phyloP scores from a whole-genome alignment of 1,140 invertebrate species.

The Drosophila erecta region DNA sequence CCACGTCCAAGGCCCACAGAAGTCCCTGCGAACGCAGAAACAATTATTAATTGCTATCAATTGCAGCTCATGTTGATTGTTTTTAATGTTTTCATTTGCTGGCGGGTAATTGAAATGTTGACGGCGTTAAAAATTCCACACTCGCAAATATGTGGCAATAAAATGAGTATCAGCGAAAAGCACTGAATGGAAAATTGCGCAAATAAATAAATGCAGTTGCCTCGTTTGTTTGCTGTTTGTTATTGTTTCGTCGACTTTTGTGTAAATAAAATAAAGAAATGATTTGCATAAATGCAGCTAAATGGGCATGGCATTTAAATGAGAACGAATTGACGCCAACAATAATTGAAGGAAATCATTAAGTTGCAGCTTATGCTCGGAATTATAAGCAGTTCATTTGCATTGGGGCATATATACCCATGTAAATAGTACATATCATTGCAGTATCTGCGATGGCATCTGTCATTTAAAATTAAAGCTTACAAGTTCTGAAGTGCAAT shows the following conservation, averaged over 20 bases:
- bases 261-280: conserved; percentile 52
- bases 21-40: conserved; percentile 84
- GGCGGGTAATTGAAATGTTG: conserved; percentile 47
- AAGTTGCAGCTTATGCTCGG: conserved; percentile 7
- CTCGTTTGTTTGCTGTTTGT: conserved; percentile 13
- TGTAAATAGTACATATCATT: conserved; percentile 20
- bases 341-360: conserved; percentile 4
- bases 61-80: conserved; percentile 12
- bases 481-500: conserved; percentile 1
- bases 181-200: conserved; percentile 43
- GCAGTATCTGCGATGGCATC: neutral
- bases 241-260: conserved; percentile 37
- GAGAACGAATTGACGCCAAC: conserved; percentile 16
- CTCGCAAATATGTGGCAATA: conserved; percentile 9
- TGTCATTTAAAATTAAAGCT: conserved; percentile 7
- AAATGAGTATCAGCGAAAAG: conserved; percentile 23
- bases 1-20: conserved; percentile 89
- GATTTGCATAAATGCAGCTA: conserved; percentile 38
- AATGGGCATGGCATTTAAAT: conserved; percentile 48
- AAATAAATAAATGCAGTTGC: conserved; percentile 58
- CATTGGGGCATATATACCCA: neutral
- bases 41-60: conserved; percentile 6
- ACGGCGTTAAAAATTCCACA: conserved; percentile 15
- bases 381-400: conserved; percentile 11
- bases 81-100: conserved; percentile 1